These are phyloP conservation scores for Mylabris sibirica DNA, from an alignment of 2,888 invertebrate genomes.

Conservation along the genomic window DNA sequence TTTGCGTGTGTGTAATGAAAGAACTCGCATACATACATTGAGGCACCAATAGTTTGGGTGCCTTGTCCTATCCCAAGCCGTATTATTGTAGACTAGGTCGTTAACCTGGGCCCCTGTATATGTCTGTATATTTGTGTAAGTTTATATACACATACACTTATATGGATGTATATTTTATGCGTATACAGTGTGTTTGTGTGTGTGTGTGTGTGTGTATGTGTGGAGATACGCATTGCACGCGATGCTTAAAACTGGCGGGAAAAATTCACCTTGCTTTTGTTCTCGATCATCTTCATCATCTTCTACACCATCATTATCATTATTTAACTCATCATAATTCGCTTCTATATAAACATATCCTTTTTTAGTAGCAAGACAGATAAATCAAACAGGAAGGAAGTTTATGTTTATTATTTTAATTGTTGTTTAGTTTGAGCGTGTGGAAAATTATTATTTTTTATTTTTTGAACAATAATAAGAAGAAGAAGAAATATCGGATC, in stretches of 20 bases:
- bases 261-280: constrained; percentile 43
- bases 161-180: background rate
- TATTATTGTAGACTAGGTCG: constrained; percentile 56
- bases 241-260: constrained; percentile 55
- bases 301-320: constrained; percentile 33
- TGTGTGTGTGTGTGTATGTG: constrained; percentile 42
- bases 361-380: background rate
- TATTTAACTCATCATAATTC: background rate
- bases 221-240: constrained; percentile 55
- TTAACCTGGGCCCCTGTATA: constrained; percentile 57
- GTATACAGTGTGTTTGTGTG: constrained; percentile 40
- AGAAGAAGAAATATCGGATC: background rate
- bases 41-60: constrained; percentile 47
- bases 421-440: constrained; percentile 41
- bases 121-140: constrained; percentile 35
- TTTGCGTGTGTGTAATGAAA: constrained; percentile 33
- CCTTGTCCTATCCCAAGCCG: constrained; percentile 60
- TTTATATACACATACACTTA: constrained; percentile 1
- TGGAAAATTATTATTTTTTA: constrained; percentile 50
- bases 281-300: constrained; percentile 44
- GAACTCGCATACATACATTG: constrained; percentile 29
- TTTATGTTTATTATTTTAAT: constrained; percentile 53
- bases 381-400: constrained; percentile 49
- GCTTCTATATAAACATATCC: background rate
- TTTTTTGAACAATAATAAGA: background rate